Evolutionary conservation across 2,888 invertebrate species (phyloP).

Genomic region (Trichogramma dendrolimi): DNA sequence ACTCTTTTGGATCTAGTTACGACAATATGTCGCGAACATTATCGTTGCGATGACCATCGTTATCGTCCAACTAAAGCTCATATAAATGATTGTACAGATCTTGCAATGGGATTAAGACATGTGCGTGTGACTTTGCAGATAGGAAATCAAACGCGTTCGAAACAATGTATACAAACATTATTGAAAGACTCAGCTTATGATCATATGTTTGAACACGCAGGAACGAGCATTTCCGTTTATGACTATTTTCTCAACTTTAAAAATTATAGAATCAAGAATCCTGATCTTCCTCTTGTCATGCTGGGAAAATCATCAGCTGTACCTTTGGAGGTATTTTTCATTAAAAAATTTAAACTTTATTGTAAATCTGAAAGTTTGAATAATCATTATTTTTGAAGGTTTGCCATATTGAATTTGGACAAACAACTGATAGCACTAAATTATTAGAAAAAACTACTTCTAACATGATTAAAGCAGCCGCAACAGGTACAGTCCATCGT

Average conservation of each 20-base stretch:
- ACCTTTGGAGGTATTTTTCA: slow-evolving; percentile 66
- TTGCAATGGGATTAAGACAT: too few relatives aligned
- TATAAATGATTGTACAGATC: too few relatives aligned
- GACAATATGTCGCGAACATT: slow-evolving; percentile 32
- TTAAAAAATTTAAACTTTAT: background rate
- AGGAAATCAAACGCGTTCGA: too few relatives aligned
- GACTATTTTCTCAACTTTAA: slow-evolving; percentile 53
- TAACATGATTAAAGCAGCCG: slow-evolving; percentile 82
- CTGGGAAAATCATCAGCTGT: slow-evolving; percentile 46
- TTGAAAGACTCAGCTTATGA: too few relatives aligned
- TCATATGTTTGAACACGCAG: slow-evolving; percentile 44
- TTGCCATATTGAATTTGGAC: slow-evolving; percentile 67
- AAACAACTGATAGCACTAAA: slow-evolving; percentile 68
- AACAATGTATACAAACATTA: too few relatives aligned
- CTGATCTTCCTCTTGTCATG: slow-evolving; percentile 48
- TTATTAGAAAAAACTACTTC: slow-evolving; percentile 79
- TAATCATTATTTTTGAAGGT: slow-evolving; percentile 30
- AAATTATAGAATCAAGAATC: slow-evolving; percentile 56
- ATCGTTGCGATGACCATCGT: background rate
- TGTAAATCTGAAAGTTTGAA: background rate
- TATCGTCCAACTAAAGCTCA: background rate
- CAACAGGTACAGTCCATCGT: slow-evolving; percentile 72
- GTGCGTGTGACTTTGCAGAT: too few relatives aligned
- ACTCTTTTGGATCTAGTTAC: slow-evolving; percentile 53
- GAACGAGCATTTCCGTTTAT: slow-evolving; percentile 50